These are phyloP conservation scores for Pheosia gnoma DNA, from an alignment of 2,888 invertebrate species.

Conservation along the genomic window DNA sequence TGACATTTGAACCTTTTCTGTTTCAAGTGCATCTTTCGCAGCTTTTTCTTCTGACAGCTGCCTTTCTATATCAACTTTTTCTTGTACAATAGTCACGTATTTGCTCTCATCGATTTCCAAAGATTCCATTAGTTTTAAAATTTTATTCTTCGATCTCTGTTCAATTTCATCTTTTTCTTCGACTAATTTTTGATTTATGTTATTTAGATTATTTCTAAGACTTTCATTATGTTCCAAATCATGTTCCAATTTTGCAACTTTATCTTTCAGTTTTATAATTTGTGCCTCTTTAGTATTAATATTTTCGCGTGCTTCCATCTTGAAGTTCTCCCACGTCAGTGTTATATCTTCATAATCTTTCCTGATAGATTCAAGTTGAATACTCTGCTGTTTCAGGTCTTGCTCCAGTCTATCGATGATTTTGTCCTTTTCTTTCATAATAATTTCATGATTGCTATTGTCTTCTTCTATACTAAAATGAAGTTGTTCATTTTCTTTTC, in stretches of 20 bases:
- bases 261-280: conserved; percentile 34
- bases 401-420: conserved; percentile 53
- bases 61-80: conserved; percentile 27
- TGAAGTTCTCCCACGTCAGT: conserved; percentile 46
- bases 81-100: conserved; percentile 20
- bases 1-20: conserved; percentile 31
- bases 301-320: conserved; percentile 40
- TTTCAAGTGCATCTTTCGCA: conserved; percentile 31
- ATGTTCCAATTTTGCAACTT: conserved; percentile 25
- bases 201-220: conserved; percentile 17
- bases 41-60: conserved; percentile 27
- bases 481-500: conserved; percentile 56
- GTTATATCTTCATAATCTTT: conserved; percentile 49
- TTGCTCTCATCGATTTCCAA: conserved; percentile 21
- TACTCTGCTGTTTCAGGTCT: conserved; percentile 39
- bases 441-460: conserved; percentile 51
- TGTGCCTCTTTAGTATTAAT: conserved; percentile 42
- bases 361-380: conserved; percentile 42
- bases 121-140: conserved; percentile 18
- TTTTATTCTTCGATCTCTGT: conserved; percentile 17
- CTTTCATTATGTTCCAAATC: conserved; percentile 25
- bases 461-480: conserved; percentile 55
- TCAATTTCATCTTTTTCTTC: conserved; percentile 17
- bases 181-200: conserved; percentile 18
- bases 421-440: conserved; percentile 54